Evolutionary conservation across 64 coral and sea anemone species (phyloP).

Genomic region (Orbicella faveolata): DNA sequence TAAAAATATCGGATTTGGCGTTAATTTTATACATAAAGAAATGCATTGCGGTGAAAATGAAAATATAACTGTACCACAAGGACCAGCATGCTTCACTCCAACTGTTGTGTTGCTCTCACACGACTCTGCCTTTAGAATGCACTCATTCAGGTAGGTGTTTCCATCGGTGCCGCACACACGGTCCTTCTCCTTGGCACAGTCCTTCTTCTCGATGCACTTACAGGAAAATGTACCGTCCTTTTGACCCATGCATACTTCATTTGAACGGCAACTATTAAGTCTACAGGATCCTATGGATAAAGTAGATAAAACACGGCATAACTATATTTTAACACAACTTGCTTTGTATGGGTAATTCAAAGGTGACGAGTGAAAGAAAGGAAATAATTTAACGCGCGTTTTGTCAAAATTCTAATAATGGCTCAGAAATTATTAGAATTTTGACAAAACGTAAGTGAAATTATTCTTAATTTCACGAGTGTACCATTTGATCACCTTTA

Average conservation of each 20-base stretch:
- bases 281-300: conserved; percentile 35
- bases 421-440: no score
- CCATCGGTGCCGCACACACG: conserved; percentile 84
- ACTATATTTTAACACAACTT: not conserved
- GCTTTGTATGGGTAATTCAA: no score
- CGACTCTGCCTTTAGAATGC: conserved; percentile 59
- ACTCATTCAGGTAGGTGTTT: conserved; percentile 60
- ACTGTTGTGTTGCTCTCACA: conserved; percentile 46
- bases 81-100: conserved; percentile 44
- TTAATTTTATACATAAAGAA: no score
- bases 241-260: conserved; percentile 52
- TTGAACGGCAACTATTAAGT: conserved; percentile 28
- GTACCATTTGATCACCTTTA: no score
- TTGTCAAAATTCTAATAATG: no score
- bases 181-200: conserved; percentile 76
- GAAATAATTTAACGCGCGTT: no score
- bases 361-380: no score
- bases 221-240: conserved; percentile 38
- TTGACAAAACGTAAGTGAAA: no score
- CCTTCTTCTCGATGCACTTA: conserved; percentile 60
- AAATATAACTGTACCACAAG: conserved; percentile 49
- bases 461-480: no score
- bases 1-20: no score
- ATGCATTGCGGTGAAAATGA: not conserved
- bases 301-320: not conserved